Evolutionary conservation across 2,113 vertebrate genomes (phyloP).

Genomic region (Brachionichthys hirsutus): DNA sequence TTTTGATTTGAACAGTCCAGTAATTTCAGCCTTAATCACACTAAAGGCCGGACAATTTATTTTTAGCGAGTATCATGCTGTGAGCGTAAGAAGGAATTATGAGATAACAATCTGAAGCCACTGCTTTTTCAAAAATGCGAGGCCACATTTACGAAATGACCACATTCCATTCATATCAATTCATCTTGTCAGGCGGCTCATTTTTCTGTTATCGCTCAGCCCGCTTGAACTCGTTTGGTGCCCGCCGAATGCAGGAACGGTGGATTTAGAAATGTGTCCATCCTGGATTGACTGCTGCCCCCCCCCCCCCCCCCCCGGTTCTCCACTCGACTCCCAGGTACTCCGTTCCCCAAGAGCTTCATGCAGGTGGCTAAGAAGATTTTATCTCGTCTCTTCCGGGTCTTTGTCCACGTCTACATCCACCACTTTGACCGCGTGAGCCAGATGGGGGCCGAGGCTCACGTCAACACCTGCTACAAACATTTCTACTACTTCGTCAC

Average conservation of each 20-base stretch:
- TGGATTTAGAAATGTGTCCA: constrained; percentile 68
- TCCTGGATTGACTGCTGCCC: constrained; percentile 23
- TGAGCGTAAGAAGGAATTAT: not conserved
- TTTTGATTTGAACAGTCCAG: too few species aligned
- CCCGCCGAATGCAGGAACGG: constrained; percentile 56
- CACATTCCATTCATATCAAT: constrained; percentile 6
- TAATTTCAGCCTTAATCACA: not conserved
- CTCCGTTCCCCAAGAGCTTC: constrained; percentile 96
- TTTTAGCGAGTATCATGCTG: not conserved
- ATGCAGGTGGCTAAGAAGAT: constrained; percentile 96
- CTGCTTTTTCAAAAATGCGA: constrained; percentile 6
- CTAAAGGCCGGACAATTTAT: rapidly evolving
- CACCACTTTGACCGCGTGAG: constrained; percentile 96
- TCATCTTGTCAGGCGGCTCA: constrained; percentile 31
- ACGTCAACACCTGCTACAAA: constrained; percentile 99
- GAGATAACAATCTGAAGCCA: constrained; percentile 4
- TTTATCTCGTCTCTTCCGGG: constrained; percentile 93
- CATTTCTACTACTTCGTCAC: constrained; percentile 98
- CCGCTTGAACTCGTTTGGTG: constrained; percentile 4
- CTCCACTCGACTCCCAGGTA: constrained; percentile 80
- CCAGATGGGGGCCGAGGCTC: constrained; percentile 95
- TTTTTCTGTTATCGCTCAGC: constrained; percentile 35
- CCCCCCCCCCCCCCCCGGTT: constrained; percentile 2
- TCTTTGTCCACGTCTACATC: constrained; percentile 98
- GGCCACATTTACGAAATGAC: constrained; percentile 45